Percentiles rank a stretch among this genome's conserved stretches.
Conservation (phyloP, 2,888 invertebrate species). For the Hypselothyrea guttata region DNA sequence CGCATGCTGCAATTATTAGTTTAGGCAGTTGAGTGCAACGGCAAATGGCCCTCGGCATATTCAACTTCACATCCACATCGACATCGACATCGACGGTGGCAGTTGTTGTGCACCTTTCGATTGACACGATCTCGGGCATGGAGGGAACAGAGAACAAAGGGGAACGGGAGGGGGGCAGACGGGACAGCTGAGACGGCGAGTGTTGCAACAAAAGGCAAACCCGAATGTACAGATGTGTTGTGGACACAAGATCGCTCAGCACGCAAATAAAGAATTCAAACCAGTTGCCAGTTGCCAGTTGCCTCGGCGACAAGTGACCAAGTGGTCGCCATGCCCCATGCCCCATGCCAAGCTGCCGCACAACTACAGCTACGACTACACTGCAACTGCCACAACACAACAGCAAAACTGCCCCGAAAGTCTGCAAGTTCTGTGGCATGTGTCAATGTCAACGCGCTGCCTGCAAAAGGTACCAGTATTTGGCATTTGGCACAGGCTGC, state of each 20-base stretch:
- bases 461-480: conserved; percentile 45
- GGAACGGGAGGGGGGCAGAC: no score
- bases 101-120: conserved; percentile 64
- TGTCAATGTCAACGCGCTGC: conserved; percentile 58
- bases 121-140: conserved; percentile 56
- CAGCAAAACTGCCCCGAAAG: no score
- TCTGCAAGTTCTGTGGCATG: conserved; percentile 47
- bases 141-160: no score
- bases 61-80: no score
- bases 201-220: no score
- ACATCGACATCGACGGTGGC: no score
- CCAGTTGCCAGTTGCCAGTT: no score
- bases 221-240: conserved; percentile 30
- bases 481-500: conserved; percentile 51
- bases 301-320: conserved; percentile 50
- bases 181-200: conserved; percentile 41
- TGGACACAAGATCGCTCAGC: conserved; percentile 34
- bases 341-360: no score
- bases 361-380: no score
- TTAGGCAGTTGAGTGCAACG: conserved; percentile 30
- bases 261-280: conserved; percentile 74
- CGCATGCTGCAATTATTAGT: conserved; percentile 67
- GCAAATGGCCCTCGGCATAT: conserved; percentile 44
- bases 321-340: conserved; percentile 35
- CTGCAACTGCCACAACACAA: no score